Conservation (phyloP, 2,797 vertebrate genomes). For the Euthynnus affinis region DNA sequence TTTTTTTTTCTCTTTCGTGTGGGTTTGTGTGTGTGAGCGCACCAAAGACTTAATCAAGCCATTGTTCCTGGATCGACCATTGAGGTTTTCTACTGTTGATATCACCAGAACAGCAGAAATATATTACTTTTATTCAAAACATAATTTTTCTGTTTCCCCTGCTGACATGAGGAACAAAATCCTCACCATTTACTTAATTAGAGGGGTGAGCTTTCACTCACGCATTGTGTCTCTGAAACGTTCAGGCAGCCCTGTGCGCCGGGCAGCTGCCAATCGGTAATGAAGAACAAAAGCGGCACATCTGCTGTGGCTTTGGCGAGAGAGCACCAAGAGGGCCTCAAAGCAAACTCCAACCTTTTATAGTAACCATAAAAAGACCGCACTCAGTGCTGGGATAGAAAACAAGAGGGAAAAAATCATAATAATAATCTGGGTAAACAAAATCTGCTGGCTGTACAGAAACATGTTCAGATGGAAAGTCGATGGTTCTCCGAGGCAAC, state of each 20-base stretch:
- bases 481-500: slow-evolving; percentile 54
- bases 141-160: slow-evolving; percentile 40
- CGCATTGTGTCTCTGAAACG: slow-evolving; percentile 84
- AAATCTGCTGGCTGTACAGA: slow-evolving; percentile 93
- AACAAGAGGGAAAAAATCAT: slow-evolving; percentile 63
- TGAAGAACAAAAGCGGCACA: slow-evolving; percentile 92
- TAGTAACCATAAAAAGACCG: slow-evolving; percentile 92
- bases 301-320: slow-evolving; percentile 93
- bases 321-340: slow-evolving; percentile 84
- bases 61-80: slow-evolving; percentile 24
- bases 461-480: slow-evolving; percentile 78
- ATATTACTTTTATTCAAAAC: slow-evolving; percentile 50
- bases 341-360: slow-evolving; percentile 93
- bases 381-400: slow-evolving; percentile 82
- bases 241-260: slow-evolving; percentile 81
- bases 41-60: slow-evolving; percentile 35
- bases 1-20: background rate
- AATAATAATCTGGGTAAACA: slow-evolving; percentile 91
- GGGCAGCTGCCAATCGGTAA: slow-evolving; percentile 89
- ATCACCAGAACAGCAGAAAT: slow-evolving; percentile 52
- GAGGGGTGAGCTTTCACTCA: slow-evolving; percentile 79
- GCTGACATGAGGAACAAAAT: slow-evolving; percentile 70
- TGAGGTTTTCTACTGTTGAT: slow-evolving; percentile 44
- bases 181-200: slow-evolving; percentile 79
- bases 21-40: slow-evolving; percentile 1